phyloP scores from a whole-genome alignment of 1,140 invertebrate species.

The Macrobrachium nipponense region DNA sequence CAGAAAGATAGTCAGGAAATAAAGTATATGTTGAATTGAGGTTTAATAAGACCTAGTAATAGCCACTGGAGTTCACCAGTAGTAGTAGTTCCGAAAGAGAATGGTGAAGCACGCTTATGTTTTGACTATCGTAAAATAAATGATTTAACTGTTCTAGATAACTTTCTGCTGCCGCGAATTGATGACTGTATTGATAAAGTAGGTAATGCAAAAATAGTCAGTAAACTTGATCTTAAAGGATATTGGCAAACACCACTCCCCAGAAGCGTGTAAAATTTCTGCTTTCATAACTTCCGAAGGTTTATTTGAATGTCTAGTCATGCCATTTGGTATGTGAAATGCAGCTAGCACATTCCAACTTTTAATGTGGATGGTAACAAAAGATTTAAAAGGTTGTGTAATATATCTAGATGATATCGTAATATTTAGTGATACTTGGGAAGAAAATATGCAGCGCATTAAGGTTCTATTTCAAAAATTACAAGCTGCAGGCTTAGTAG shows the following conservation, averaged over 20 bases:
- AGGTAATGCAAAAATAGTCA: conserved; percentile 1
- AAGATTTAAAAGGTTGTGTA: not conserved
- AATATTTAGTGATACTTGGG: not conserved
- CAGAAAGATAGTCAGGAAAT: no score
- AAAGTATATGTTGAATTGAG: no score
- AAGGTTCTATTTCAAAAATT: not conserved
- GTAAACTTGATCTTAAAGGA: conserved; percentile 4
- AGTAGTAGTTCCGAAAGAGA: no score
- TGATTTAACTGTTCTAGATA: not conserved
- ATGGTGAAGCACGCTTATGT: not conserved
- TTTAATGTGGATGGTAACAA: not conserved
- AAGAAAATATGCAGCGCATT: not conserved
- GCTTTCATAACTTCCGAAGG: conserved; percentile 12
- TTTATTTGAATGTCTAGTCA: not conserved
- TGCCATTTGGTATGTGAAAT: conserved; percentile 17
- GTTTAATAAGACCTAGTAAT: no score
- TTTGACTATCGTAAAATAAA: not conserved
- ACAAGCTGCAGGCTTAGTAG: not conserved
- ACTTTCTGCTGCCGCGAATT: not conserved
- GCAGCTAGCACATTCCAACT: not conserved
- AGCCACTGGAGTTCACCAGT: no score
- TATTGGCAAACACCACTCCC: conserved; percentile 15
- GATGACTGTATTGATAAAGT: conserved; percentile 23
- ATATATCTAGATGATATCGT: conserved; percentile 6
- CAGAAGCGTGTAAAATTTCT: conserved; percentile 6